These are phyloP conservation scores for Leptinotarsa juncta DNA, from an alignment of 2,888 invertebrate species.

Conservation along the genomic window DNA sequence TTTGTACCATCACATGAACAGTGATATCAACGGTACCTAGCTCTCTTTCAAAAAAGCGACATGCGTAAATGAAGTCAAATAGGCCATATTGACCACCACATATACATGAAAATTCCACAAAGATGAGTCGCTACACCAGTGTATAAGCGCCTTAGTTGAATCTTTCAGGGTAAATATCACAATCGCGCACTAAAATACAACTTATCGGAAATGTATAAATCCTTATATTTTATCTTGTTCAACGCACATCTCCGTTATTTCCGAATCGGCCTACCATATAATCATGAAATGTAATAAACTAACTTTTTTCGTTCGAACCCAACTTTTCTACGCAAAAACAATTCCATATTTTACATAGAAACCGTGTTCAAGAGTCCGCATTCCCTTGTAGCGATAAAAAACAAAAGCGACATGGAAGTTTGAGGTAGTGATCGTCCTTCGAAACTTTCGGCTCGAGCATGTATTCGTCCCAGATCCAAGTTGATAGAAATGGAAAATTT, in stretches of 20 bases:
- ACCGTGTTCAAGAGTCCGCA: neutral
- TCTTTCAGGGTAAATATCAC: too few relatives aligned
- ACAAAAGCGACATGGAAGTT: slow-evolving; percentile 4
- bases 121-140: too few relatives aligned
- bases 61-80: too few relatives aligned
- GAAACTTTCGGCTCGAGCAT: slow-evolving; percentile 23
- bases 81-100: too few relatives aligned
- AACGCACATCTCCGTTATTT: neutral
- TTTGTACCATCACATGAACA: too few relatives aligned
- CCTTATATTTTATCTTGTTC: neutral
- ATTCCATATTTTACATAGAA: slow-evolving; percentile 2
- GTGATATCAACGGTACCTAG: too few relatives aligned
- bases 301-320: neutral
- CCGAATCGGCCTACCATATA: neutral
- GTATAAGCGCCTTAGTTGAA: too few relatives aligned
- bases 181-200: too few relatives aligned
- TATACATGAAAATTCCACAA: too few relatives aligned
- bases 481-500: slow-evolving; percentile 30
- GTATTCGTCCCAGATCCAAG: slow-evolving; percentile 29
- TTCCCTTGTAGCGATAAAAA: slow-evolving; percentile 7
- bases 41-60: too few relatives aligned
- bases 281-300: slow-evolving; percentile 1
- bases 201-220: neutral
- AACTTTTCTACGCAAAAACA: slow-evolving; percentile 2
- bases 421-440: neutral